Percentiles rank a stretch among this genome's conserved stretches.
Conservation (phyloP, 2,888 invertebrate genomes). For the Ochropacha duplaris region DNA sequence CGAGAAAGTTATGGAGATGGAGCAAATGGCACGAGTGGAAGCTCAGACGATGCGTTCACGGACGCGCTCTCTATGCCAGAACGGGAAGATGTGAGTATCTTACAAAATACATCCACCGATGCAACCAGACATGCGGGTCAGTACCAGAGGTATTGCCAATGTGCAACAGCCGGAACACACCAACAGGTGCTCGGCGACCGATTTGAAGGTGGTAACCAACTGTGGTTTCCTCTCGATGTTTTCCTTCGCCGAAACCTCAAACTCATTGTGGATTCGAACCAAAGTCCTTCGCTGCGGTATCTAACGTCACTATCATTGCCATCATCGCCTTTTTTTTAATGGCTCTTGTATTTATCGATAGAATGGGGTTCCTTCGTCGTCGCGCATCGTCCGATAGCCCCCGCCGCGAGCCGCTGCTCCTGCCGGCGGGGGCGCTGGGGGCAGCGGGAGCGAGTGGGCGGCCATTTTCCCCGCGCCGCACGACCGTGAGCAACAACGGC, state of each 20-base stretch:
- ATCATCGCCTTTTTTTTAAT: not conserved
- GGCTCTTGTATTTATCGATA: slow-evolving; percentile 28
- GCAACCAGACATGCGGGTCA: no score
- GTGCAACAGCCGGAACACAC: no score
- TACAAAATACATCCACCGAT: no score
- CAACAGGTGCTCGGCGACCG: no score
- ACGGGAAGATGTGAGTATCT: slow-evolving; percentile 78
- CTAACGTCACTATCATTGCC: no score
- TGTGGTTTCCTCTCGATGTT: no score
- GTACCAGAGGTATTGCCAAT: no score
- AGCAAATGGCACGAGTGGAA: slow-evolving; percentile 85
- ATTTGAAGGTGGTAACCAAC: no score
- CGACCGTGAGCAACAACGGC: slow-evolving; percentile 82
- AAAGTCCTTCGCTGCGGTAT: no score
- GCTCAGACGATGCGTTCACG: slow-evolving; percentile 83
- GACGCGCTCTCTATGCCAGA: slow-evolving; percentile 82
- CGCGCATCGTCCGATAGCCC: slow-evolving; percentile 82
- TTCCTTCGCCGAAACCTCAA: no score
- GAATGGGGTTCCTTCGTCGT: slow-evolving; percentile 79
- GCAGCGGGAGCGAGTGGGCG: slow-evolving; percentile 51
- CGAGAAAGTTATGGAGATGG: slow-evolving; percentile 85
- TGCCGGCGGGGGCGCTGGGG: slow-evolving; percentile 44
- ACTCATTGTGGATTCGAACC: no score
- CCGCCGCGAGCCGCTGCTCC: slow-evolving; percentile 73
- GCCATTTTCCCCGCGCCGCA: slow-evolving; percentile 82